These are phyloP conservation scores for Cnemophilus loriae DNA, from an alignment of 2,113 vertebrate species.

Conservation along the genomic window DNA sequence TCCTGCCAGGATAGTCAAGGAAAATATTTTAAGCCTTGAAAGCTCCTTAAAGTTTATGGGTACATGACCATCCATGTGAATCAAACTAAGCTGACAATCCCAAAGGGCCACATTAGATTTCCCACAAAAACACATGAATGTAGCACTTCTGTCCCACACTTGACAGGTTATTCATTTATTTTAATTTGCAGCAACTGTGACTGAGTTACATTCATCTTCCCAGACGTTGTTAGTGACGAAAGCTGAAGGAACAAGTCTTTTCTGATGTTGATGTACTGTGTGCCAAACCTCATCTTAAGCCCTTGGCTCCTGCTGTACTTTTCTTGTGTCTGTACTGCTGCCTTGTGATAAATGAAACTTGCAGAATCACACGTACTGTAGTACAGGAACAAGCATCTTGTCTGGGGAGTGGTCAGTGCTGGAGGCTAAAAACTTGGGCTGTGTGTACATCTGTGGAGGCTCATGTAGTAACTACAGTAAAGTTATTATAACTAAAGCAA, in stretches of 20 bases:
- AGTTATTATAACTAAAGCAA: slow-evolving; percentile 65
- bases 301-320: slow-evolving; percentile 41
- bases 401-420: slow-evolving; percentile 53
- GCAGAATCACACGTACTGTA: slow-evolving; percentile 43
- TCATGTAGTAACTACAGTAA: slow-evolving; percentile 53
- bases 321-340: slow-evolving; percentile 38
- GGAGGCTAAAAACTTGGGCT: slow-evolving; percentile 46
- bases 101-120: slow-evolving; percentile 1
- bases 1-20: neutral
- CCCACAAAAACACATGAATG: neutral
- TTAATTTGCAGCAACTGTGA: slow-evolving; percentile 48
- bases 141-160: slow-evolving; percentile 33
- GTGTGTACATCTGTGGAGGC: slow-evolving; percentile 26
- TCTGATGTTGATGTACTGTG: slow-evolving; percentile 30
- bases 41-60: neutral
- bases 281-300: slow-evolving; percentile 54
- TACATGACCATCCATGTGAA: neutral
- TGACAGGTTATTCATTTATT: slow-evolving; percentile 48
- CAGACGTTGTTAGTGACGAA: slow-evolving; percentile 56
- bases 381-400: slow-evolving; percentile 46
- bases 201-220: slow-evolving; percentile 53
- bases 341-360: slow-evolving; percentile 50
- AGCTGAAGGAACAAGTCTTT: slow-evolving; percentile 46
- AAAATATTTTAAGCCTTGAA: neutral
- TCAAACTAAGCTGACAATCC: neutral